A percentile compares a stretch with the other conserved stretches of the same genome.
phyloP scores from a whole-genome alignment of 2,113 vertebrate species.

The Atlantisia rogersi region DNA sequence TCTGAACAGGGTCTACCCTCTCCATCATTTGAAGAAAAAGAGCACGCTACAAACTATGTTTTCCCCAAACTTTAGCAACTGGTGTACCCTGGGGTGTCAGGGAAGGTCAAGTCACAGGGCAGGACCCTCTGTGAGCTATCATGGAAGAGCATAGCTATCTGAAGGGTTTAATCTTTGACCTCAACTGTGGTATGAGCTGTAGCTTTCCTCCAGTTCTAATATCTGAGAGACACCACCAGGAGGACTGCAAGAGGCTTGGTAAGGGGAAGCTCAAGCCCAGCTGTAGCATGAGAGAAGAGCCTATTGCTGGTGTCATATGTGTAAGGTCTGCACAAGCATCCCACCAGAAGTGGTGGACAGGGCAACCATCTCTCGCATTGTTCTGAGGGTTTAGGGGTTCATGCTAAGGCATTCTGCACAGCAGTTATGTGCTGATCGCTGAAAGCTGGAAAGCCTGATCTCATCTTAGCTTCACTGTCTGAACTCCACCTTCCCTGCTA shows the following conservation, averaged over 20 bases:
- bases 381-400: not conserved
- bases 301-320: not conserved
- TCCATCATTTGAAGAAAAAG: not conserved
- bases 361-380: fast-evolving
- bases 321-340: not conserved
- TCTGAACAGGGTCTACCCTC: not conserved
- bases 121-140: not conserved
- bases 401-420: not conserved
- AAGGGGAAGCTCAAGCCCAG: not conserved
- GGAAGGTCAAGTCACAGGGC: not conserved
- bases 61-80: not conserved
- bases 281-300: not conserved
- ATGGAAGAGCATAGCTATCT: not conserved
- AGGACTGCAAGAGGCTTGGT: not conserved
- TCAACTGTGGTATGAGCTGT: not conserved
- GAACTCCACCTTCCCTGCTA: not conserved
- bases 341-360: not conserved
- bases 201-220: not conserved
- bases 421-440: not conserved
- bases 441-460: not conserved
- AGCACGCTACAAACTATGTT: not conserved
- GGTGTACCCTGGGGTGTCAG: not conserved
- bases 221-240: not conserved
- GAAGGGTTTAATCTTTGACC: not conserved
- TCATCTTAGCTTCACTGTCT: not conserved